A percentile compares a stretch with the other conserved stretches of the same genome.
These are phyloP conservation scores for Todiramphus saurophagus DNA, from an alignment of 2,113 vertebrate species.

Conservation along the genomic window DNA sequence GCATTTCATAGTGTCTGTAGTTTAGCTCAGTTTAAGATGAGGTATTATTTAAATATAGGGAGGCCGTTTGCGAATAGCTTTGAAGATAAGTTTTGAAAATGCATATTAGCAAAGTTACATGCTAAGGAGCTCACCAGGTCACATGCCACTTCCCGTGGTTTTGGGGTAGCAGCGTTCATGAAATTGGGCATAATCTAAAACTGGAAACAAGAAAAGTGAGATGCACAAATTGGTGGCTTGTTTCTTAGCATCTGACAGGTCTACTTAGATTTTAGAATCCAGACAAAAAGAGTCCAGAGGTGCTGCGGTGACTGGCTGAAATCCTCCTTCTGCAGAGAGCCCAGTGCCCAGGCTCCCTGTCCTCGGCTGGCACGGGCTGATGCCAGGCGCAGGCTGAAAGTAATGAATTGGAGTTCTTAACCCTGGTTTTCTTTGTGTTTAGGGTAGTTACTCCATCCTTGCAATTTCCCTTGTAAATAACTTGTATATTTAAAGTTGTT, in stretches of 20 bases:
- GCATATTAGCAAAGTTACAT: background rate
- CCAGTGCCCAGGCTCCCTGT: rapidly evolving
- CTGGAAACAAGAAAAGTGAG: background rate
- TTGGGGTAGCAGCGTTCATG: background rate
- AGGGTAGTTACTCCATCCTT: background rate
- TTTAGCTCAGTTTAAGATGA: constrained; percentile 73
- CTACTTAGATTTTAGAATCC: background rate
- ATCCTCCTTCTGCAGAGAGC: background rate
- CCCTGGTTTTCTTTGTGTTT: background rate
- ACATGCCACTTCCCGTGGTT: background rate
- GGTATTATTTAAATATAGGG: constrained; percentile 70
- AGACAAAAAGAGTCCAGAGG: background rate
- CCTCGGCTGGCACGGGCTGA: background rate
- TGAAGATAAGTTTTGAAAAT: constrained; percentile 48
- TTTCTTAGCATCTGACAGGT: background rate
- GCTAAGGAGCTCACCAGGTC: background rate
- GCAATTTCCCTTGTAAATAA: background rate
- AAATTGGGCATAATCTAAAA: background rate
- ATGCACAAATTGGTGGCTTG: background rate
- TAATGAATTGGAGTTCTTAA: background rate
- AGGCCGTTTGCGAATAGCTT: constrained; percentile 38
- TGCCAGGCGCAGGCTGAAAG: background rate
- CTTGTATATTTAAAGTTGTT: background rate
- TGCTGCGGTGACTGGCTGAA: background rate
- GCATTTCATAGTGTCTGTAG: constrained; percentile 75